phyloP scores from a whole-genome alignment of 2,888 invertebrate genomes.

The Drosophila vallismaia region DNA sequence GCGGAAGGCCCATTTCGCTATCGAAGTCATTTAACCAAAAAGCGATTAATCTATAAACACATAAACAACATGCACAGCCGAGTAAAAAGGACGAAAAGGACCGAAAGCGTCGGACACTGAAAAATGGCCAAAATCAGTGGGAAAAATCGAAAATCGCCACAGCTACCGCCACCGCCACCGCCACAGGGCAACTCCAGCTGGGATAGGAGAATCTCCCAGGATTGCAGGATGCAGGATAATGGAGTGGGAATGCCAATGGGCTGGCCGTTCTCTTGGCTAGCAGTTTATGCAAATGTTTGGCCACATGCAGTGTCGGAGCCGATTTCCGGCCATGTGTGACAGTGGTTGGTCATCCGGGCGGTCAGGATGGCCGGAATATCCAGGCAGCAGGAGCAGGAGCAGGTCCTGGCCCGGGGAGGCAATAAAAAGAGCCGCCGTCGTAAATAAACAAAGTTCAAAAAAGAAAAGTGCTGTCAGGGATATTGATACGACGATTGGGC shows the following conservation, averaged over 20 bases:
- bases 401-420: conserved; percentile 32
- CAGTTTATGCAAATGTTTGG: conserved; percentile 78
- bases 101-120: conserved; percentile 59
- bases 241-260: background rate
- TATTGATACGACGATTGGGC: conserved; percentile 3
- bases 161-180: conserved; percentile 16
- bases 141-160: conserved; percentile 73
- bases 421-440: conserved; percentile 66
- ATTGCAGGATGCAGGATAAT: conserved; percentile 1
- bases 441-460: conserved; percentile 44
- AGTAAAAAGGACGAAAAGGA: conserved; percentile 13
- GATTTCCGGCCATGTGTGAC: conserved; percentile 79
- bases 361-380: background rate
- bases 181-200: conserved; percentile 28
- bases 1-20: conserved; percentile 43
- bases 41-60: conserved; percentile 83
- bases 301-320: conserved; percentile 71
- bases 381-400: background rate
- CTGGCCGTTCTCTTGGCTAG: conserved; percentile 46
- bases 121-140: conserved; percentile 76
- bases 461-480: background rate
- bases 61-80: conserved; percentile 79
- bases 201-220: background rate
- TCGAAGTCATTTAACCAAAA: conserved; percentile 82
- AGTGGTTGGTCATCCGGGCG: conserved; percentile 47